phyloP scores from a whole-genome alignment of 1,140 invertebrate genomes.

The Spodoptera frugiperda region DNA sequence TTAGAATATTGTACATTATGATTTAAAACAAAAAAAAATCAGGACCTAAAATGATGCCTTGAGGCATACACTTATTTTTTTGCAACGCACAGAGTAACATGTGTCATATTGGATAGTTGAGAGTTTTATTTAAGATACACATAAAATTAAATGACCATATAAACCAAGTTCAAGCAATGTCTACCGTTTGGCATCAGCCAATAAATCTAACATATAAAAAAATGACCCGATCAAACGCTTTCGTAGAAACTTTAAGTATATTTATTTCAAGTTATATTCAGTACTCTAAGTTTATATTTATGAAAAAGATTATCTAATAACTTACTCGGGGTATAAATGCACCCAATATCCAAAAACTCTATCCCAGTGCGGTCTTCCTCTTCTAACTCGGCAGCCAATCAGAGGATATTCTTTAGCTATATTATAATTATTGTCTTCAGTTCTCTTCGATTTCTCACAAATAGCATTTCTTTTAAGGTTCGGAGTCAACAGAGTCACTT shows the following conservation, averaged over 20 bases:
- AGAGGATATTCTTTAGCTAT: constrained; percentile 74
- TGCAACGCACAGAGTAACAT: no score
- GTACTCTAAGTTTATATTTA: not conserved
- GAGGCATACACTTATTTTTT: not conserved
- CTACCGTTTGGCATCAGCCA: no score
- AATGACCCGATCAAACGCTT: no score
- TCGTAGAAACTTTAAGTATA: no score
- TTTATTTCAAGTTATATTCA: no score
- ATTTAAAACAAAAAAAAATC: no score
- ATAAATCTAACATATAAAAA: no score
- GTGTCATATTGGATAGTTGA: no score
- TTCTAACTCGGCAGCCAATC: constrained; percentile 72
- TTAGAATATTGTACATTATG: no score
- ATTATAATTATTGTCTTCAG: constrained; percentile 61
- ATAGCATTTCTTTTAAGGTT: constrained; percentile 61
- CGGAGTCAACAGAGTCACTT: constrained; percentile 69
- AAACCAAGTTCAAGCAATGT: no score
- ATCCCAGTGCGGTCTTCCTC: constrained; percentile 79
- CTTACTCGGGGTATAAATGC: constrained; percentile 80
- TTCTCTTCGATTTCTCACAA: constrained; percentile 42
- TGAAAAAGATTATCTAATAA: constrained; percentile 9
- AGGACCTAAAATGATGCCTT: not conserved
- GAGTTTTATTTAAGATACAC: no score
- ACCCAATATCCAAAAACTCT: constrained; percentile 80
- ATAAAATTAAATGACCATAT: no score